Base-by-base conservation (phyloP, 2,888 invertebrate species). In the Cremastinae sp. region DNA sequence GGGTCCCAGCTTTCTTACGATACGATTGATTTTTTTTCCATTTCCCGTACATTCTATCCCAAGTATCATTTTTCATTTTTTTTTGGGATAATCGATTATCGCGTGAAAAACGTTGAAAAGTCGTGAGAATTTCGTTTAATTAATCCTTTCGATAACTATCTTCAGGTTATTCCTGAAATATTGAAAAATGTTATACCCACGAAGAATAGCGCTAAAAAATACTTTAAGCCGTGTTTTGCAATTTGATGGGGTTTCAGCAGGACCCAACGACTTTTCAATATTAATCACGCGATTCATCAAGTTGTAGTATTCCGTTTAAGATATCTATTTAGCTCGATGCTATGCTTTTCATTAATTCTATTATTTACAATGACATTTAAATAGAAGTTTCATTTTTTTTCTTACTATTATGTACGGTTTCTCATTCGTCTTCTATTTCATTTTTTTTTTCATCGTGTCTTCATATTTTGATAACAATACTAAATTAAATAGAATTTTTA, bases 401-500 rank as follows among this genome's bases (percentile, higher is more conserved):
- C 80, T 77, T 79, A 78, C 75, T 88, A 88, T 87, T 89, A 88
- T 88, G 82, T 88, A 89, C 89, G 88, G 49, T 64, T 62, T 64
- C 41, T 65, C 12, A 10, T 20, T 38, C 22, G 14, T 22, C 20
- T 51, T 12, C 14, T 38, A 38, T 54, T 69, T 49, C n/a, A n/a
- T 59, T 59, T 12, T 65, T 51, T 43, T 16, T 64, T 72, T 18
- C n/a, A 45, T 65, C 10, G 5, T 43, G 41, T 22, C n/a, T 8
- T 54, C 41, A 12, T 22, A 34, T 56, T 71, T 70, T 22, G 59
- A 70, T 71, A 78, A 75, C 78, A 84, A 85, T 85, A 88, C 87
- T 88, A 87, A 88, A 88, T 87, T 87, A 88, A 88, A 88, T 85
- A 85, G 78, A 84, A 79, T 76, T 82, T 78, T 83, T 70, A 80